Evolutionary conservation across 2,888 invertebrate genomes (phyloP), one percentile per base, ranked within the genome.

Genomic region (Epinotia brunnichana): DNA sequence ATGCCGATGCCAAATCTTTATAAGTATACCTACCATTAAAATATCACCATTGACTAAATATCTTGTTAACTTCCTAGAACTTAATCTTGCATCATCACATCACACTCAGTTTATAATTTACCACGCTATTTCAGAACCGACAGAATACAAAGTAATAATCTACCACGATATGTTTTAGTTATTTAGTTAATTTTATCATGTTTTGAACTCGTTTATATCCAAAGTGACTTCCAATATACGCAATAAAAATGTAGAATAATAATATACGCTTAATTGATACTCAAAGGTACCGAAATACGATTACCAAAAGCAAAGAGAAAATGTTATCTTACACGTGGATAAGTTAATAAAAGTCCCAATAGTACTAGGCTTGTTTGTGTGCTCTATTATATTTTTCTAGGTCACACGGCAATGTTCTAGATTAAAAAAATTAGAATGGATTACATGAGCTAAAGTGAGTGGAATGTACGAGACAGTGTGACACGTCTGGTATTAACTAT

Each of bases 381-480:
- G 72, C 19, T 53, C 73, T 69, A 73, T 73, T 69, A 61, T 74
- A 74, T 73, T 75, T 77, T 80, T 82, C 78, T 78, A 77, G 81
- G 81, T 78, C 82, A 78, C 54, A 61, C 60, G 74, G 75, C 78
- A 80, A 79, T 81, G 77, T 70, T 72, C 74, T 77, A 72, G 71
- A 79, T 80, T 79, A 79, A 73, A 76, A 76, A 70, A 68, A 79
- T 80, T 79, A 79, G 74, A 76, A 74, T 79, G 77, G 75, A 79
- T 78, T 77, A 76, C 59, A 61, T 53, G 73, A 68, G 62, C 63
- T 68, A 56, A 68, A 74, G 73, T 69, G 67, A n/a, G 57, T 56
- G 56, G 59, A 48, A 63, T 62, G 21, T 53, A 59, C 39, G 57
- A 72, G 19, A 61, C 67, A 19, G 13, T 53, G 21, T 51, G 11